phyloP scores from a whole-genome alignment of 2,888 invertebrate species.

The Gortyna flavago region DNA sequence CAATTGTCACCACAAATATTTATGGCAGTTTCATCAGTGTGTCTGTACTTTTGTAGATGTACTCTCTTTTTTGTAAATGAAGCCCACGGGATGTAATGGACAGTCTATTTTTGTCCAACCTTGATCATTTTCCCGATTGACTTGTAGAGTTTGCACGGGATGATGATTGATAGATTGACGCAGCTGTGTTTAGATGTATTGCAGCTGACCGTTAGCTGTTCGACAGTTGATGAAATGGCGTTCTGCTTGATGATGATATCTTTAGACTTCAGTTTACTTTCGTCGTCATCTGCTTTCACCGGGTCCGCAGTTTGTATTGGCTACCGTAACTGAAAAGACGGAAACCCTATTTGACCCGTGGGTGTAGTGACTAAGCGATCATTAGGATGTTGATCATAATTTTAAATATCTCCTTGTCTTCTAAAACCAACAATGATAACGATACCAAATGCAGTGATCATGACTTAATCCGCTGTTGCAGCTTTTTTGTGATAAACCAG shows the following conservation, averaged over 20 bases:
- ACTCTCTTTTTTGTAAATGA: slow-evolving; percentile 18
- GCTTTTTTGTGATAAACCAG: neutral
- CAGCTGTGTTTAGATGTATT: slow-evolving; percentile 14
- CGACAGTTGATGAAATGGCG: slow-evolving; percentile 16
- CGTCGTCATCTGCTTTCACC: neutral
- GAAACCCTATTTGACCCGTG: too few relatives aligned
- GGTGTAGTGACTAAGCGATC: too few relatives aligned
- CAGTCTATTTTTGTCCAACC: slow-evolving; percentile 38
- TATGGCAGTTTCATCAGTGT: slow-evolving; percentile 15
- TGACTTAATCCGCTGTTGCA: too few relatives aligned
- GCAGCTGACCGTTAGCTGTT: slow-evolving; percentile 22
- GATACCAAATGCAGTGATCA: neutral
- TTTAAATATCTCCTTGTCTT: neutral
- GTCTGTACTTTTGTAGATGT: slow-evolving; percentile 9
- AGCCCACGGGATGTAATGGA: slow-evolving; percentile 30
- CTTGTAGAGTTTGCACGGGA: slow-evolving; percentile 23
- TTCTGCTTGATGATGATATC: slow-evolving; percentile 1
- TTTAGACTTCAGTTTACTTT: neutral
- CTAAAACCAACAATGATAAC: neutral
- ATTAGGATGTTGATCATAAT: neutral
- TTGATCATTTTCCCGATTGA: slow-evolving; percentile 42
- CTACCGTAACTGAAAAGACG: neutral
- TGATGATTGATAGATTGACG: slow-evolving; percentile 41
- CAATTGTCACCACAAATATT: slow-evolving; percentile 28
- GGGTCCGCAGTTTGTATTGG: neutral